Evolutionary conservation across 2,113 vertebrate species (phyloP).

Genomic region (Xerus inauris): DNA sequence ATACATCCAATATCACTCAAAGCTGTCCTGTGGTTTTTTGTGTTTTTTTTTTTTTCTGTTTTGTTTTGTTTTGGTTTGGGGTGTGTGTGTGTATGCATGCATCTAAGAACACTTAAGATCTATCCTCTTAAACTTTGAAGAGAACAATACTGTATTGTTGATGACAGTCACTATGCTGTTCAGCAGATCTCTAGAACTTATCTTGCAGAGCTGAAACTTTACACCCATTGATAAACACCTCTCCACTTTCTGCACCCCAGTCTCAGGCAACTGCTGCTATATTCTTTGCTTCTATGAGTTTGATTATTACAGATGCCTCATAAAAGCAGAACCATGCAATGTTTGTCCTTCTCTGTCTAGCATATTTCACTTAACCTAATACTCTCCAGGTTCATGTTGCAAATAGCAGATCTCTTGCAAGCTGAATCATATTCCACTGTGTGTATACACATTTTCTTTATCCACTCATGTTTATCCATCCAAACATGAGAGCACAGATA

Average conservation of each 20-base stretch:
- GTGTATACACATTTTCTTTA: not conserved
- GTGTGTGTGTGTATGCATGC: no score
- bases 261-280: not conserved
- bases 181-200: not conserved
- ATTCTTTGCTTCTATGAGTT: not conserved
- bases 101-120: not conserved
- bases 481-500: not conserved
- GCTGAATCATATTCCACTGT: not conserved
- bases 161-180: not conserved
- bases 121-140: not conserved
- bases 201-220: not conserved
- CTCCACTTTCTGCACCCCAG: no score
- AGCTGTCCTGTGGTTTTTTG: not conserved
- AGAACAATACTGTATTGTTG: not conserved
- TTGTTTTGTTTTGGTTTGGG: not conserved
- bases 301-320: not conserved
- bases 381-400: not conserved
- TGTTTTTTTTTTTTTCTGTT: not conserved
- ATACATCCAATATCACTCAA: no score
- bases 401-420: not conserved
- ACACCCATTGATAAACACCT: not conserved
- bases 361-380: not conserved
- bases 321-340: not conserved
- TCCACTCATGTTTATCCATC: no score
- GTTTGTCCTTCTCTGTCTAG: not conserved